A percentile compares a stretch with the other conserved stretches of the same genome.
Evolutionary conservation across 2,888 invertebrate species (phyloP).

Genomic region (Zhuqinia jingwanae): DNA sequence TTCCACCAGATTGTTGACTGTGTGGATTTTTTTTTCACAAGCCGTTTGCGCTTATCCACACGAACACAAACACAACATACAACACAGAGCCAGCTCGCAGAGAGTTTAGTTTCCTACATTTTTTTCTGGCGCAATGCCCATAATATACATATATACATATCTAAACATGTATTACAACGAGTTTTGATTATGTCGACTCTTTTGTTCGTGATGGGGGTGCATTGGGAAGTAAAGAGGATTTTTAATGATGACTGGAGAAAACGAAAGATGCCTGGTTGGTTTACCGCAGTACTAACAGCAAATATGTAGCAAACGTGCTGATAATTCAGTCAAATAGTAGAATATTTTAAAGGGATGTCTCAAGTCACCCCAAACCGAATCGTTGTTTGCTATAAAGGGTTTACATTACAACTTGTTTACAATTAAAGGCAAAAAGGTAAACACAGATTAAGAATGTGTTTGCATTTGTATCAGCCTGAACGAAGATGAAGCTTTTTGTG

Average conservation of each 20-base stretch:
- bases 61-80: conserved; percentile 27
- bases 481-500: too few species aligned
- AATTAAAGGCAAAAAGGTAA: neutral
- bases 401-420: too few species aligned
- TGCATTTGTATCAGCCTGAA: neutral
- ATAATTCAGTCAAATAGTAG: too few species aligned
- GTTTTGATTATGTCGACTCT: conserved; percentile 4
- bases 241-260: conserved; percentile 24
- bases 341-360: neutral
- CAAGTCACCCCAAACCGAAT: neutral
- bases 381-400: too few species aligned
- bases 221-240: conserved; percentile 1
- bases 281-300: neutral
- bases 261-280: neutral
- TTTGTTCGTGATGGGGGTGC: neutral
- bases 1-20: conserved; percentile 22
- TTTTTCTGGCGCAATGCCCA: conserved; percentile 48
- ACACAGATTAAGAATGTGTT: neutral
- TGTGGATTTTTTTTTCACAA: conserved; percentile 48
- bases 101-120: neutral
- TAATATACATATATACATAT: neutral
- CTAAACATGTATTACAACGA: too few species aligned
- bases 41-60: conserved; percentile 55
- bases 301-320: too few species aligned
- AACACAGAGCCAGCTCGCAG: too few species aligned